Evolutionary conservation across 2,888 invertebrate genomes (phyloP), one percentile per base, ranked within the genome.

Genomic region (Himalopsyche tibetana): DNA sequence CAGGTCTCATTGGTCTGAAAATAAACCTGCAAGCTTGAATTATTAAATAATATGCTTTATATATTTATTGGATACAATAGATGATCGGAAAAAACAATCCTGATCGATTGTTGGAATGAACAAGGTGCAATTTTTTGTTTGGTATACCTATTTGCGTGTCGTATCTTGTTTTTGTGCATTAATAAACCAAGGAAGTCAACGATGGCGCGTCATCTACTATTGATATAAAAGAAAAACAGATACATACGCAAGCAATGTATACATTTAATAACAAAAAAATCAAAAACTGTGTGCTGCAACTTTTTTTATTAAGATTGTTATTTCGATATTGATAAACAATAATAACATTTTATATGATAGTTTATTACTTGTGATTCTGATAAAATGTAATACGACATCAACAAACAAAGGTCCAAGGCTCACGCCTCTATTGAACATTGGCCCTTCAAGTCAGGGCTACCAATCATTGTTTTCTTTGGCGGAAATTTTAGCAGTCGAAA

Each of bases 291-390:
- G 28, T n/a, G 19, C 19, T 28, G 63, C 63, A 19, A n/a, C n/a
- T 63, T 28, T 63, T n/a, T 63, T 63, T 63, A 19, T 63, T 6
- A 19, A n/a, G 63, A 63, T 63, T 63, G 63, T 63, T 63, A 63
- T 63, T 63, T 63, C 63, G 28, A 28, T 19, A n/a, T 19, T 63
- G 63, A 63, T 19, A 63, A 19, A 19, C 63, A 63, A 63, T 63
- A 63, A 63, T 63, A 63, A 63, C 63, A 28, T 19, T 63, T 63
- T n/a, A 63, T 63, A 6, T 19, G 19, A 63, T 19, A 4, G 9
- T 63, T 28, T 63, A 19, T 19, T 51, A 15, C 15, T 51, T 51
- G 51, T 15, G 8, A 51, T 51, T 51, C 15, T 51, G 51, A 51
- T 51, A 51, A 51, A 63, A 56, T 56, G 63, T 63, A 17, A 56